Evolutionary conservation across 2,888 invertebrate genomes (phyloP), one percentile per base, ranked within the genome.

Genomic region (Omphaloscelis lunosa): DNA sequence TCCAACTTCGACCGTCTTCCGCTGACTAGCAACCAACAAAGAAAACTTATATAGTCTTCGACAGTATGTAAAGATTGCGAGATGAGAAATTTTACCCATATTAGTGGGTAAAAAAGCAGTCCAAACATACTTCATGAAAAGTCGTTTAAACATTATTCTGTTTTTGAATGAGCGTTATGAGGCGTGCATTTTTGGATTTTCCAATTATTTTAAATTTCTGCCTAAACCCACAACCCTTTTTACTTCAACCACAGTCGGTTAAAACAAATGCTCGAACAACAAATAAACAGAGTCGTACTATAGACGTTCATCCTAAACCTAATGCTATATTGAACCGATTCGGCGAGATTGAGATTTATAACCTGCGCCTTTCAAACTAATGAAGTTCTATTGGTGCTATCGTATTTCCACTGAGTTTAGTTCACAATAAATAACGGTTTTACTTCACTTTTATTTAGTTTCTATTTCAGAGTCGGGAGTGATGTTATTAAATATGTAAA

Each of bases 341-440:
- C 86, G 86, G 88, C 72, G 77, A 76, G 85, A 92, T 92, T 92
- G 92, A 92, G 92, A 92, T 92, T 92, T 92, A 92, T 91, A 89
- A 89, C 89, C 79, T 82, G 88, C 83, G 88, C 89, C 91, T 90
- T 92, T 91, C 89, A 88, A 88, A 88, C 90, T 92, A 92, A 92
- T 91, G 92, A 92, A 92, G 92, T 92, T 92, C 90, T 92, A 92
- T 92, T 90, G 92, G 92, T 88, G 88, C 88, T 88, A 89, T 91
- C 90, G 89, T 78, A 91, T 90, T 91, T 90, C 91, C 86, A 87
- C 85, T 78, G 79, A 82, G 82, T 90, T 91, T 89, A 92, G 90
- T 89, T 89, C 84, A 87, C 90, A 84, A 90, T 92, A 92, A 92
- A 92, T 91, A 91, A 92, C 91, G 86, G 89, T 91, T 90, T 89